A percentile compares a stretch with the other conserved stretches of the same genome.
phyloP scores from a whole-genome alignment of 1,140 invertebrate genomes.

The Adelges cooleyi region DNA sequence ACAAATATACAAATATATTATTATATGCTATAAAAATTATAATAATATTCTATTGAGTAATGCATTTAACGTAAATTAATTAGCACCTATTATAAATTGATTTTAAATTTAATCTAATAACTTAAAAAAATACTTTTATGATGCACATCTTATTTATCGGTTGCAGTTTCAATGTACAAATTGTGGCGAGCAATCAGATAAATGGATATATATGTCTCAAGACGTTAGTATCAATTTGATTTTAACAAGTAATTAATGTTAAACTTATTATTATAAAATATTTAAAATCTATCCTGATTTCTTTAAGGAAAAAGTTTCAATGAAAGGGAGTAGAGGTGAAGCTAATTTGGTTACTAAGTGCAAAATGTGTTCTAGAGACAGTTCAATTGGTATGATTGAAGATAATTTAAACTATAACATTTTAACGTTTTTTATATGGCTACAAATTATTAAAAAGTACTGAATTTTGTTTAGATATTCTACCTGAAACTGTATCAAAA shows the following conservation, averaged over 20 bases:
- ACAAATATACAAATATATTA: too few relatives aligned
- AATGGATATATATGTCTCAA: conserved; percentile 16
- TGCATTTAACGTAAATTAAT: too few relatives aligned
- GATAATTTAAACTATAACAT: too few relatives aligned
- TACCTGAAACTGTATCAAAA: neutral
- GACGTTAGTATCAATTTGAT: neutral
- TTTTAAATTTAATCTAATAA: too few relatives aligned
- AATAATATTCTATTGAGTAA: too few relatives aligned
- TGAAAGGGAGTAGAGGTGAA: conserved; percentile 13
- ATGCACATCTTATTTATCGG: too few relatives aligned
- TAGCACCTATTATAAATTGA: too few relatives aligned
- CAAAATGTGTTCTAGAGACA: conserved; percentile 16
- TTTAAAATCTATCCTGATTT: neutral
- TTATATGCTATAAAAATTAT: too few relatives aligned
- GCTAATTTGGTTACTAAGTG: conserved; percentile 11
- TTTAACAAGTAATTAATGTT: neutral
- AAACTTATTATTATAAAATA: neutral
- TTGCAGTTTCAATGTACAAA: conserved; percentile 16
- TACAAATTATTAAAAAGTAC: too few relatives aligned
- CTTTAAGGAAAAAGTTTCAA: neutral
- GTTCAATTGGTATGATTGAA: neutral
- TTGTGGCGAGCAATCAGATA: conserved; percentile 13
- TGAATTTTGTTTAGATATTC: conserved; percentile 9
- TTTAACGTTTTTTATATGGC: too few relatives aligned
- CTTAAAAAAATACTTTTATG: too few relatives aligned